Base-by-base conservation (phyloP, 2,113 vertebrate genomes). In the Micronycteris hirsuta region DNA sequence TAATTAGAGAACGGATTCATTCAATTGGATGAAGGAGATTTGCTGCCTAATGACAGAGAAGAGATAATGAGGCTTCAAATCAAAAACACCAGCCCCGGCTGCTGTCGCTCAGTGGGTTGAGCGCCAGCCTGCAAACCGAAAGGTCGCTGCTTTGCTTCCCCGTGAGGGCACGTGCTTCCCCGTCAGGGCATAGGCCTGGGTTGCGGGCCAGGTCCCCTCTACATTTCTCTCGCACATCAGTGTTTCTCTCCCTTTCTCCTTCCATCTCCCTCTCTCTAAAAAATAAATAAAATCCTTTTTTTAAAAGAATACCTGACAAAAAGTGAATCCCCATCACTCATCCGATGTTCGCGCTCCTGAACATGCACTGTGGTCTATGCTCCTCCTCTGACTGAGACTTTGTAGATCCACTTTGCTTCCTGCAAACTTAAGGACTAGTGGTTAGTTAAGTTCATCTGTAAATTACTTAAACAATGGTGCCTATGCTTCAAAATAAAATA, bases 1-100 rank as follows among this genome's bases (percentile, higher is more conserved):
- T 93, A 94, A 95, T 95, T 90, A 92, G n/a, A 49, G 86, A 85
- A 77, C 28, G 54, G 74, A 93, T 81, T 71, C 71, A 95, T 78
- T 94, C 33, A 47, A 74, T 63, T 67, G 16, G 65, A 65, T 91
- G 47, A 96, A 95, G 31, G 54, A 56, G 24, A 82, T 92, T 92
- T 95, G 65, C 36, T 74, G 33, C 36, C 61, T 87, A 95, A 96
- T 68, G 52, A 76, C 70, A 71, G 31, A 49, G 45, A 89, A 78
- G n/a, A 65, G 89, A 15, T 85, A 94, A 91, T 63, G 82, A 97
- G 77, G 11, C 67, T 56, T 94, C 84, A 70, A 88, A 89, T 65
- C 3, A 86, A 93, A 83, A 89, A 61, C n/a, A 80, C 36, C 68
- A 63, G 28, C 28, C 61, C 61, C 6, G 13, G 28, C 26, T 14